Base-by-base conservation (phyloP, 92 coral and sea anemone genomes). In the Parazoanthus swiftii region DNA sequence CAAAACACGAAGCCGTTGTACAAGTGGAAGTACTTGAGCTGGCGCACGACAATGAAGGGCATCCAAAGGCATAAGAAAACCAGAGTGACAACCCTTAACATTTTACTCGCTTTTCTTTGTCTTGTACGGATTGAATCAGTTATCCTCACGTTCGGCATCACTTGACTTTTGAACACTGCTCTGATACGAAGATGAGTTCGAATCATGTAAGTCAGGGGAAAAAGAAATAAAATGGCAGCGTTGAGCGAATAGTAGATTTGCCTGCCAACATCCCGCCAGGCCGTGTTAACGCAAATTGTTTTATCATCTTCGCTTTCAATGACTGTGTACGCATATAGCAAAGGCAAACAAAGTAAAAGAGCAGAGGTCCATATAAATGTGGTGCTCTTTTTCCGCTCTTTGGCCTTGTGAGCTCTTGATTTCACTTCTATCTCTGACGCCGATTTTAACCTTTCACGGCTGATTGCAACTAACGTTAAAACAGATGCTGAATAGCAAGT, bases 401-500 rank as follows among this genome's bases (percentile, higher is more conserved):
- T 93, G 36, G 86, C 85, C 67, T 80, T 85, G 44, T 88, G 93
- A 54, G 77, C 54, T n/a, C 92, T 89, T 14, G 92, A 91, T 81
- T 81, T 90, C 78, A 95, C 72, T 75, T 89, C 89, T 35, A 85
- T 35, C 37, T 85, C 89, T 14, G 95, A 81, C 9, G 91, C 89
- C 4, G 95, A 85, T 35, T 88, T 90, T 20, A 88, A 59, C 42
- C 94, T 81, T 79, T 95, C 95, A 20, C 92, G 92, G 89, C 98
- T 93, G 25, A 96, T 95, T 0, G 98, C 92, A 0, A 94, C 88
- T 4, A 96, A 86, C 3, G 98, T 96, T 54, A 94, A 73, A 59
- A 95, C 92, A 15, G 96, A 90, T 6, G 92, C 98, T 4, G 94
- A 90, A 79, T 96, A 92, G 51, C 96, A 94, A 68, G 92, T 77